Evolutionary conservation across 2,797 vertebrate species (phyloP).

Genomic region (Ataeniobius toweri): DNA sequence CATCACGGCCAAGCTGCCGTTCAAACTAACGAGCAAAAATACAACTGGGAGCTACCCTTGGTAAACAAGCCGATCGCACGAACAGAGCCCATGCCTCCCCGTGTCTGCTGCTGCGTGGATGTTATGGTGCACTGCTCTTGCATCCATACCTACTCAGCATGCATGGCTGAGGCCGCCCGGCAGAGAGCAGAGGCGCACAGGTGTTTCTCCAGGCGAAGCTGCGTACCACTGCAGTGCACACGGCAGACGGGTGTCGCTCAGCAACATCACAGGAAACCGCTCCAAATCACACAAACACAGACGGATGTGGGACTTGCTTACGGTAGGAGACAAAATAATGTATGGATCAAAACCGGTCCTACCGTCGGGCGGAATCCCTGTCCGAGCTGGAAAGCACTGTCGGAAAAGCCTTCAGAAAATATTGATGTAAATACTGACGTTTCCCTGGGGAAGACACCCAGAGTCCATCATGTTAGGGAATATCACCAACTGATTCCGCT

Average conservation of each 20-base stretch:
- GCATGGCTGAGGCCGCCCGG: constrained; percentile 40
- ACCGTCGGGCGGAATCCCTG: constrained; percentile 9
- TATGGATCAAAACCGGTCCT: background rate
- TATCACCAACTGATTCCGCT: background rate
- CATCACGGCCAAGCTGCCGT: constrained; percentile 26
- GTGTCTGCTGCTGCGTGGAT: constrained; percentile 11
- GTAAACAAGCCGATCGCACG: constrained; percentile 19
- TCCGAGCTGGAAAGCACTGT: constrained; percentile 28
- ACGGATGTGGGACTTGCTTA: background rate
- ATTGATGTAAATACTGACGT: constrained; percentile 64
- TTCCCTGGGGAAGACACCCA: constrained; percentile 47
- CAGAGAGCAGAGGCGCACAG: constrained; percentile 65
- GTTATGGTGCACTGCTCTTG: constrained; percentile 33
- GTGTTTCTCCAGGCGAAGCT: constrained; percentile 72
- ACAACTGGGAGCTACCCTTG: constrained; percentile 19
- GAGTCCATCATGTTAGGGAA: background rate
- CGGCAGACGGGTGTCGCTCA: constrained; percentile 46
- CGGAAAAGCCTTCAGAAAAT: constrained; percentile 34
- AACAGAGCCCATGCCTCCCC: background rate
- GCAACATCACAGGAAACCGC: constrained; percentile 53
- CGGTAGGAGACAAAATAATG: background rate
- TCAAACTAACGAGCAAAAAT: constrained; percentile 27
- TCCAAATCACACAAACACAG: constrained; percentile 43
- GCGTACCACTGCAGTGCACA: constrained; percentile 76
- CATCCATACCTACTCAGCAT: constrained; percentile 66